Evolutionary conservation across 1,140 invertebrate genomes (phyloP).

Genomic region (Macrobrachium nipponense): DNA sequence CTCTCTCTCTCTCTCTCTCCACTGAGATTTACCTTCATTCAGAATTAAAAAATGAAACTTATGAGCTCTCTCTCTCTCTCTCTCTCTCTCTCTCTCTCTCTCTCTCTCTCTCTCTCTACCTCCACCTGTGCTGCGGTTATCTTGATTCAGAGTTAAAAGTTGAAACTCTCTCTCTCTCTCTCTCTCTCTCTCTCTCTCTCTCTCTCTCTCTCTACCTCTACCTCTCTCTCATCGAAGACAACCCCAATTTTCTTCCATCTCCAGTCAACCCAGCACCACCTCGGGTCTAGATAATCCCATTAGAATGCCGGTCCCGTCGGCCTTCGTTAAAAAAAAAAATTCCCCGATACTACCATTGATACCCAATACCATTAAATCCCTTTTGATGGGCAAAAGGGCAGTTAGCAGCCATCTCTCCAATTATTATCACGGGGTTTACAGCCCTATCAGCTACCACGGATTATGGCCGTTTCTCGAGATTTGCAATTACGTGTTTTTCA

Average conservation of each 20-base stretch:
- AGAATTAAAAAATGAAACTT: too few species aligned
- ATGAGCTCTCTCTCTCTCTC: constrained; percentile 35
- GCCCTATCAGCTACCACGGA: too few species aligned
- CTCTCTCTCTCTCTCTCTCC: too few species aligned
- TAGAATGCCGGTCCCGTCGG: neutral
- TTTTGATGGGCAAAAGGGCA: too few species aligned
- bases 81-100: constrained; percentile 12
- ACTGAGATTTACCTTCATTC: too few species aligned
- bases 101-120: neutral
- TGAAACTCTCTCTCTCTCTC: constrained; percentile 19
- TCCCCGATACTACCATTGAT: too few species aligned
- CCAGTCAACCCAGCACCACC: neutral
- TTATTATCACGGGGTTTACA: too few species aligned
- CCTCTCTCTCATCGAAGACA: neutral
- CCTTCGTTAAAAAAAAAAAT: neutral
- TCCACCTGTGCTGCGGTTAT: neutral
- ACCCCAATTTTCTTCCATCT: neutral
- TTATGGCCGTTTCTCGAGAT: too few species aligned
- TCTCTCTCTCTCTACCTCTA: neutral
- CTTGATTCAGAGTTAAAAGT: neutral
- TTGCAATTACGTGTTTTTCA: too few species aligned
- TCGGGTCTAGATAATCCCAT: neutral
- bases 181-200: neutral
- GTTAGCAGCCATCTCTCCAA: too few species aligned
- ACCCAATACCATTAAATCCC: too few species aligned